Evolutionary conservation across 2,797 vertebrate genomes (phyloP), one percentile per base, ranked within the genome.

Genomic region (Melanotaenia nigrans): DNA sequence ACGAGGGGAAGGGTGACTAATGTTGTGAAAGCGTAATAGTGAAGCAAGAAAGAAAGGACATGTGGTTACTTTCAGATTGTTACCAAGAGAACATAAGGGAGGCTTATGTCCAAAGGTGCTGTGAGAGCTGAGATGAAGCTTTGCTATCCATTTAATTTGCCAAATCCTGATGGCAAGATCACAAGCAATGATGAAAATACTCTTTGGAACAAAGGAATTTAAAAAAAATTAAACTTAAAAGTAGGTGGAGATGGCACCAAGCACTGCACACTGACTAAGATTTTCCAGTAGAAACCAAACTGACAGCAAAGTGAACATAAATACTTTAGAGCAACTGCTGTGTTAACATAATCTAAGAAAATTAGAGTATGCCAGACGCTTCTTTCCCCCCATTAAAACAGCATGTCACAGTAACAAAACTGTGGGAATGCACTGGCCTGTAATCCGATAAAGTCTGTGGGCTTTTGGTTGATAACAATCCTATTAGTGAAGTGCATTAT

Each of bases 391-490:
- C 45, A 73, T 20, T 33, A 30, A 58, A 70, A 3, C 57, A 35
- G 18, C 47, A 65, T 35, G 33, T 51, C 77, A 58, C 38, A n/a
- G 35, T 35, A 66, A 68, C 22, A 75, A 54, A 33, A 55, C 14
- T 1, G 30, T 35, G 49, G 61, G 72, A 61, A 74, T 79, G 53
- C 73, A 58, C 68, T 73, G 61, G 45, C 38, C 56, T 2, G 51
- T 87, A 84, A 89, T 88, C 88, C 83, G 82, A 79, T 83, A 79
- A 85, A 76, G 77, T 82, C 85, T 81, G 77, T 55, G 47, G 84
- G 56, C 77, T 89, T 90, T 84, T 8, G 1, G 70, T 76, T 71
- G 51, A 77, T 78, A 68, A 60, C 83, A 89, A 89, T 91, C 86
- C 85, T 85, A 87, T 91, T 89, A 90, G 71, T 59, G 33, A 66